Evolutionary conservation across 2,113 vertebrate genomes (phyloP).

Genomic region (Channa maculata): DNA sequence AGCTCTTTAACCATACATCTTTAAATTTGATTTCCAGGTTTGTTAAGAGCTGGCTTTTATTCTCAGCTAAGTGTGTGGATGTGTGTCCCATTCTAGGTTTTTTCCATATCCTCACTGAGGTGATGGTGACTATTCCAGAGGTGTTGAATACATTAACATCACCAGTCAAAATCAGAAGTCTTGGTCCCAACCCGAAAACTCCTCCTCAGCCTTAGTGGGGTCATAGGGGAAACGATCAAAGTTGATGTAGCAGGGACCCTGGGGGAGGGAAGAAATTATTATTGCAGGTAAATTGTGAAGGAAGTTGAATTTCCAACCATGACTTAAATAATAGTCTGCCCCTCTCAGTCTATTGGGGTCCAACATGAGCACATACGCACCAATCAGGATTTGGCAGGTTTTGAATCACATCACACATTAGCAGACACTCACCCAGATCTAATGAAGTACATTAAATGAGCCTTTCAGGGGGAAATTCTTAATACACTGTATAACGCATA

Average conservation of each 20-base stretch:
- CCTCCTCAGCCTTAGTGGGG: slow-evolving; percentile 77
- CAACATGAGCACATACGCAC: too few relatives aligned
- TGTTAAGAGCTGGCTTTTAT: slow-evolving; percentile 3
- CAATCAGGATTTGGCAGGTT: too few relatives aligned
- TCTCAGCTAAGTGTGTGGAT: background rate
- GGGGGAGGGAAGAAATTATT: background rate
- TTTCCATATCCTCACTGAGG: background rate
- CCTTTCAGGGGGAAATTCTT: background rate
- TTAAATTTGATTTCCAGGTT: too few relatives aligned
- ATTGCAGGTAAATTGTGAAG: background rate
- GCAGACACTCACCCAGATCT: background rate
- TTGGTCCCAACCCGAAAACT: slow-evolving; percentile 85
- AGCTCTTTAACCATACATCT: too few relatives aligned
- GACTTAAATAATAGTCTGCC: too few relatives aligned
- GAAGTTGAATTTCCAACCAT: background rate
- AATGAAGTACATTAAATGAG: background rate
- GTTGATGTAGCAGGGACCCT: slow-evolving; percentile 86
- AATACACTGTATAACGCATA: too few relatives aligned
- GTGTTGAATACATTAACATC: background rate
- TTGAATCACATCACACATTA: too few relatives aligned
- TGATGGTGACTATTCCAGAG: background rate
- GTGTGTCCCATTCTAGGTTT: slow-evolving; percentile 14
- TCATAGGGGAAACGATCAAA: slow-evolving; percentile 83
- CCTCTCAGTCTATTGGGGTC: too few relatives aligned
- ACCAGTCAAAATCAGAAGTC: slow-evolving; percentile 77